Evolutionary conservation across 2,888 invertebrate species (phyloP), one percentile per base, ranked within the genome.

Genomic region (Allolobophora icterica): DNA sequence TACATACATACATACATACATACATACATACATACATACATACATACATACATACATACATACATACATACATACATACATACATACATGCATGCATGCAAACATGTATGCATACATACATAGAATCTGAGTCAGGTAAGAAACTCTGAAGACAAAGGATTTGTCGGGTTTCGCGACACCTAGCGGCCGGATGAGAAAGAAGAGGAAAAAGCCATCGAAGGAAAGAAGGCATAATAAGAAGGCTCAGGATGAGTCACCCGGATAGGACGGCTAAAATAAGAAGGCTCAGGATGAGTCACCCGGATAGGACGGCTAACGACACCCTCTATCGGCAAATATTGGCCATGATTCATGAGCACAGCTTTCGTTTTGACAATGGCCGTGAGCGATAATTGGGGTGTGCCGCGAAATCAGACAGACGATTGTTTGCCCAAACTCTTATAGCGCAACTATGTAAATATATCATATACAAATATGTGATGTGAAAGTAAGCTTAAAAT

Each of bases 341-440:
- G n/a, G n/a, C 71, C 71, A n/a, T 71, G 71, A 71, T 71, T 71
- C 71, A 71, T n/a, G n/a, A 13, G 30, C 71, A 17, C n/a, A 30
- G 71, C n/a, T 71, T n/a, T 71, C 30, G 71, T 71, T 71, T 71
- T 71, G 71, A 71, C 71, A 71, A 71, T 71, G n/a, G 30, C n/a
- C 71, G n/a, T 71, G 71, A 71, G 71, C 71, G 71, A 71, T 71
- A 71, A 71, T 71, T 71, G 71, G 71, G 71, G 71, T n/a, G 71
- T n/a, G 71, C 71, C 15, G 71, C 3, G 71, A 71, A 71, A 71
- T 71, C 71, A 13, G 71, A 71, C 71, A n/a, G 71, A 71, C 71
- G 71, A n/a, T 6, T 71, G n/a, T 71, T 71, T 71, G 71, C 71
- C n/a, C 71, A 71, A 71, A 11, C 71, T 71, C 71, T 71, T 71